These are phyloP conservation scores for Disparrhopalites patrizii DNA, from an alignment of 2,888 invertebrate species.

Conservation along the genomic window DNA sequence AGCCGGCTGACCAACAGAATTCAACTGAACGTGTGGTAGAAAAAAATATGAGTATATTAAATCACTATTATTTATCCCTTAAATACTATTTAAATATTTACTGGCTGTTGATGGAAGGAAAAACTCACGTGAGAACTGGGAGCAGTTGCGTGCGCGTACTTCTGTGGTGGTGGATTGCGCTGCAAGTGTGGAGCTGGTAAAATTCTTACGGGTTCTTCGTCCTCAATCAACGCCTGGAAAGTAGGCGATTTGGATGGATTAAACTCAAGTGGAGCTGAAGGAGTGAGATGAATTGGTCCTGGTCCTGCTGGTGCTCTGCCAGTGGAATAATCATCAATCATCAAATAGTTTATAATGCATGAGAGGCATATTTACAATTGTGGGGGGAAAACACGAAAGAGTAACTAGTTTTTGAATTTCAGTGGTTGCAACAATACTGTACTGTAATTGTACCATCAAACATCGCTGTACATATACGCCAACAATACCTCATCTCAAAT, in stretches of 20 bases:
- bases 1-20: conserved; percentile 64
- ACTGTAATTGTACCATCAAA: too few relatives aligned
- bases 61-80: not conserved
- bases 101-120: not conserved
- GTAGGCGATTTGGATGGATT: conserved; percentile 87
- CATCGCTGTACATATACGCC: too few relatives aligned
- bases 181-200: conserved; percentile 40
- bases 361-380: too few relatives aligned
- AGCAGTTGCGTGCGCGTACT: conserved; percentile 43
- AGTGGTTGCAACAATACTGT: too few relatives aligned
- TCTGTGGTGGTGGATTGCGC: conserved; percentile 33
- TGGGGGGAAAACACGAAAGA: too few relatives aligned
- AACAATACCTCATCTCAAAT: too few relatives aligned
- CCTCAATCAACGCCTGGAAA: conserved; percentile 79
- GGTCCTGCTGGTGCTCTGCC: too few relatives aligned
- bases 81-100: not conserved
- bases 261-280: conserved; percentile 57
- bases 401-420: too few relatives aligned
- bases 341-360: too few relatives aligned
- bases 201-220: conserved; percentile 52
- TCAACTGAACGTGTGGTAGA: conserved; percentile 56
- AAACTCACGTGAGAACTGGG: conserved; percentile 40
- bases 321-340: too few relatives aligned
- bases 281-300: too few relatives aligned
- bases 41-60: not conserved